Evolutionary conservation across 1,140 invertebrate genomes (phyloP).

Genomic region (Drosophila repleta): DNA sequence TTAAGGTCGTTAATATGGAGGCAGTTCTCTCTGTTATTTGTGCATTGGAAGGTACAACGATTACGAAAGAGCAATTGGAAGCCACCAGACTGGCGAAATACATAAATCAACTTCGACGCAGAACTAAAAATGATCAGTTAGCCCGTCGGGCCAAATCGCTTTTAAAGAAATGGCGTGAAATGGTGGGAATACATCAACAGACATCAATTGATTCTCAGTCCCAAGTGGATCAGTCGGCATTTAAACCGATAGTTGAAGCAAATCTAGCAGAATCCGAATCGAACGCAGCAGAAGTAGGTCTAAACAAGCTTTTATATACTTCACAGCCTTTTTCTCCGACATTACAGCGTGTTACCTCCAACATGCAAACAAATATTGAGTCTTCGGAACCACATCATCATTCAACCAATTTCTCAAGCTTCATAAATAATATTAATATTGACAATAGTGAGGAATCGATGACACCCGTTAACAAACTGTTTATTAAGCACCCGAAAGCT

Average conservation of each 20-base stretch:
- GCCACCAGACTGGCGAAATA: conserved; percentile 96
- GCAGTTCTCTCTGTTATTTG: conserved; percentile 95
- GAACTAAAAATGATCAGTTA: conserved; percentile 91
- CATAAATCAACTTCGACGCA: conserved; percentile 95
- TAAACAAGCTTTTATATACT: conserved; percentile 6
- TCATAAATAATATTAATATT: conserved; percentile 47
- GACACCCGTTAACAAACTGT: conserved; percentile 6
- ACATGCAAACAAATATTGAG: conserved; percentile 39
- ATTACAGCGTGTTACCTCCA: conserved; percentile 25
- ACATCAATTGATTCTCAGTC: conserved; percentile 45
- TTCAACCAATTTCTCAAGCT: conserved; percentile 58
- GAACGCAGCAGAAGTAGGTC: conserved; percentile 16
- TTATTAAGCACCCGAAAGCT: conserved; percentile 3
- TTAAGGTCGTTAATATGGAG: conserved; percentile 96
- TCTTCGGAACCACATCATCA: conserved; percentile 23
- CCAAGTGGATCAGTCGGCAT: conserved; percentile 12
- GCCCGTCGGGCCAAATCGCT: conserved; percentile 95
- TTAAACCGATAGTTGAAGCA: conserved; percentile 5
- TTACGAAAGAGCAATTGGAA: conserved; percentile 97
- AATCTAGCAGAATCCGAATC: conserved; percentile 5
- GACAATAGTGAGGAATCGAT: conserved; percentile 33
- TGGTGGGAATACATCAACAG: conserved; percentile 85
- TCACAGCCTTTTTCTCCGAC: conserved; percentile 50
- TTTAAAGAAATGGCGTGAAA: conserved; percentile 95
- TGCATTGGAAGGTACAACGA: conserved; percentile 94